Evolutionary conservation across 1,140 invertebrate species (phyloP), one percentile per base, ranked within the genome.

Genomic region (Drosophila sproati): DNA sequence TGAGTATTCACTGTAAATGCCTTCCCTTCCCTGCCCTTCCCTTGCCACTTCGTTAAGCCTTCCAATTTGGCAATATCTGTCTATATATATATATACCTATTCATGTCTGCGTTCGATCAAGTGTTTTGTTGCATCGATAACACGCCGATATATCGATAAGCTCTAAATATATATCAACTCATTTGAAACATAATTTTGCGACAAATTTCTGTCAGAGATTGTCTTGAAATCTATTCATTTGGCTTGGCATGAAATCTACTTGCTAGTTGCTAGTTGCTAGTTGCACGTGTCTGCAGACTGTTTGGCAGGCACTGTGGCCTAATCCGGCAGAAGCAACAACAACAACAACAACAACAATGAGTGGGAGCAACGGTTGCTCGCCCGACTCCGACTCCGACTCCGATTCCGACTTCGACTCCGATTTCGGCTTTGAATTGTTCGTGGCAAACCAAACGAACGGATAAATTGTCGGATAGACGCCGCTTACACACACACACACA

Each of bases 401-500:
- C 54, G 50, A 20, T 20, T 37, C 7, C 63, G 63, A 48, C 63
- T 67, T 45, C 56, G 34, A 62, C 48, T 54, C 32, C 48, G 37
- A 61, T 51, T 77, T 51, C 56, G 52, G 39, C 64, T 51, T 37
- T 60, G 41, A 45, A 62, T 28, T 60, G 6, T 32, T 67, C 8
- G 43, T 47, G 48, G 64, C 50, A 29, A 20, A 39, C 45, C 50
- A 52, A 37, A 37, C n/a, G 35, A 35, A 43, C 70, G 68, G 67
- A 70, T 63, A 69, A 70, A 51, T 63, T 37, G 45, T 3, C 60
- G 73, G 68, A 75, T 75, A 75, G 73, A 75, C 77, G 77, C 63
- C 73, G 50, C 60, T 75, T 45, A 39, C 71, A 63, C 37, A 43
- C 55, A 66, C 55, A 69, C 54, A 43, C 35, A 45, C 35, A 41